Percentiles rank a stretch among this genome's conserved stretches.
Evolutionary conservation across 2,888 invertebrate species (phyloP).

Genomic region (Hydroisotoma schaefferi): DNA sequence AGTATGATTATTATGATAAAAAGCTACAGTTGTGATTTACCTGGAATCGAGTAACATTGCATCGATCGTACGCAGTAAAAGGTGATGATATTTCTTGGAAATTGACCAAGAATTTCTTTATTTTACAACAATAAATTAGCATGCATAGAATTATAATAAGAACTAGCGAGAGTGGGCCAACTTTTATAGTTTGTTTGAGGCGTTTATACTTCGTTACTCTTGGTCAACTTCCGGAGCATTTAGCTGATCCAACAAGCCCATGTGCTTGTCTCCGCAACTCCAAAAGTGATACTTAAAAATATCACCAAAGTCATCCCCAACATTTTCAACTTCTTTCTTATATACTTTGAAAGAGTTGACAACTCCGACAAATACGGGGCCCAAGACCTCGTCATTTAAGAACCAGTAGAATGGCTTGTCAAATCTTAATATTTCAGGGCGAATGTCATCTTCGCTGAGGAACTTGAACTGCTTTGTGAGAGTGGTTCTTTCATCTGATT

Average conservation of each 20-base stretch:
- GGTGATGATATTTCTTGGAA: no score
- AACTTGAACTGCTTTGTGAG: slow-evolving; percentile 22
- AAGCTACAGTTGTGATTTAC: no score
- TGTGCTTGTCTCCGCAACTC: slow-evolving; percentile 39
- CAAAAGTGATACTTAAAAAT: slow-evolving; percentile 42
- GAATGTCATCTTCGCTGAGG: slow-evolving; percentile 26
- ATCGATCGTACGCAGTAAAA: no score
- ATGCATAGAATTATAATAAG: no score
- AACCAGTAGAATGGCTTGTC: slow-evolving; percentile 44
- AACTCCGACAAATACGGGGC: slow-evolving; percentile 44
- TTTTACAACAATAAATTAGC: no score
- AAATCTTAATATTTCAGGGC: slow-evolving; percentile 33
- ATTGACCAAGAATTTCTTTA: no score
- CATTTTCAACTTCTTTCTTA: slow-evolving; percentile 31
- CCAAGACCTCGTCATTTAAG: slow-evolving; percentile 38
- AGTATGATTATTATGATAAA: no score
- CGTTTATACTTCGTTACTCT: no score
- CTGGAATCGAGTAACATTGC: no score
- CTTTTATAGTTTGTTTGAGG: no score
- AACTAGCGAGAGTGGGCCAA: no score
- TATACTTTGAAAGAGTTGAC: slow-evolving; percentile 39
- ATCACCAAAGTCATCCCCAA: slow-evolving; percentile 40
- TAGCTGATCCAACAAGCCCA: slow-evolving; percentile 25
- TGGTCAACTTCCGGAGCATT: no score
- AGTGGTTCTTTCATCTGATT: slow-evolving; percentile 2